Percentiles rank a stretch among this genome's conserved stretches.
These are phyloP conservation scores for Ashinkailepas kermadecensis DNA, from an alignment of 2,888 invertebrate species.

Conservation along the genomic window DNA sequence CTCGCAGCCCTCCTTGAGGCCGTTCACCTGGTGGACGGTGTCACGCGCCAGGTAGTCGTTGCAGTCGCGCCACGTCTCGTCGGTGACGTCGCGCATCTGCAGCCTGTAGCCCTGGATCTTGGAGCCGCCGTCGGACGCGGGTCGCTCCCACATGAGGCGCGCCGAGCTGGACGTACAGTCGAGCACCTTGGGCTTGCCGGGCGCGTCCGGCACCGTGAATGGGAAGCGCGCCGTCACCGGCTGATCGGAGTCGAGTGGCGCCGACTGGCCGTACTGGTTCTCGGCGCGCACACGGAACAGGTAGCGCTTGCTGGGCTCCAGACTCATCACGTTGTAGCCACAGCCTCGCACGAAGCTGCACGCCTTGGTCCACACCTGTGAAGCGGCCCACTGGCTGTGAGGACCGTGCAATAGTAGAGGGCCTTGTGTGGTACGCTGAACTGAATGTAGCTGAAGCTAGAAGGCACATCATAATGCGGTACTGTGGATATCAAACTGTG, in stretches of 20 bases:
- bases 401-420: too few relatives aligned
- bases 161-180: conserved; percentile 61
- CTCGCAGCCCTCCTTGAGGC: conserved; percentile 76
- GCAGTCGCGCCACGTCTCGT: conserved; percentile 70
- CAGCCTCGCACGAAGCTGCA: conserved; percentile 87
- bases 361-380: conserved; percentile 72
- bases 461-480: too few relatives aligned
- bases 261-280: conserved; percentile 94
- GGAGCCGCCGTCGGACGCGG: conserved; percentile 88
- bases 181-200: conserved; percentile 78
- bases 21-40: conserved; percentile 65
- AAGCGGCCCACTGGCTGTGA: too few relatives aligned
- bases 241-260: conserved; percentile 78
- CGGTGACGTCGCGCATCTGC: conserved; percentile 59
- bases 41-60: conserved; percentile 89
- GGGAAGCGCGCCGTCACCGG: conserved; percentile 92
- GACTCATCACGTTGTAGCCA: conserved; percentile 90
- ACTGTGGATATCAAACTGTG: too few relatives aligned
- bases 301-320: conserved; percentile 83
- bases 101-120: conserved; percentile 89
- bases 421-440: too few relatives aligned
- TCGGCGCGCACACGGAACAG: conserved; percentile 94
- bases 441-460: too few relatives aligned
- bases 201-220: conserved; percentile 91
- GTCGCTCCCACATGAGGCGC: conserved; percentile 84